phyloP scores from a whole-genome alignment of 2,888 invertebrate genomes.

The Diaprepes abbreviatus region DNA sequence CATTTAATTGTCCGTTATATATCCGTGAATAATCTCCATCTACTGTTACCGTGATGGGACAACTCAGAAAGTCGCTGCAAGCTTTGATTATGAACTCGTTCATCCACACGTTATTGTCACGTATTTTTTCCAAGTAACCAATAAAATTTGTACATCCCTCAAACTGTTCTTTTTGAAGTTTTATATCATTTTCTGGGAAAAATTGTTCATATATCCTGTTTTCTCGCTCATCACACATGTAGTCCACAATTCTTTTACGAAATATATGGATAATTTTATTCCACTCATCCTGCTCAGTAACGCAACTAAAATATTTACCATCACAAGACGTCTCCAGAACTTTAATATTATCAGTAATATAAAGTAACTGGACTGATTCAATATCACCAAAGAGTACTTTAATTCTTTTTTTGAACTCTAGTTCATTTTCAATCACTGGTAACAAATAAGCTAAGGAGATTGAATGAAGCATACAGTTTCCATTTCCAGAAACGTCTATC shows the following conservation, averaged over 20 bases:
- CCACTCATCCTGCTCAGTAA: background rate
- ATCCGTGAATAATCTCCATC: background rate
- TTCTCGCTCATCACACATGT: background rate
- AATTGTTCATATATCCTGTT: background rate
- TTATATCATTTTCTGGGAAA: background rate
- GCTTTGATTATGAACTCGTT: conserved; percentile 13
- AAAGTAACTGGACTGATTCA: background rate
- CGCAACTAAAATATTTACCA: background rate
- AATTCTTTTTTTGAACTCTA: conserved; percentile 2
- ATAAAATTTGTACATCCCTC: background rate
- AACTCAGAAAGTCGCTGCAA: background rate
- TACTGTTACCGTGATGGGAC: background rate
- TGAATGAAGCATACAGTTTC: conserved; percentile 17
- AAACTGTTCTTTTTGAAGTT: conserved; percentile 10
- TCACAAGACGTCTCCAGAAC: background rate
- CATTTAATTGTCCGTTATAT: background rate
- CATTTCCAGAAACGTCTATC: conserved; percentile 14
- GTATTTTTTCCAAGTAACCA: conserved; percentile 1
- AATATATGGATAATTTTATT: background rate
- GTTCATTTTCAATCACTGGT: background rate
- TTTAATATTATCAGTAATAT: background rate
- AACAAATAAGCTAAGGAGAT: conserved; percentile 13
- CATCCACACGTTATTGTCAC: background rate
- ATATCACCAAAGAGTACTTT: background rate
- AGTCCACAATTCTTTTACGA: background rate